These are phyloP conservation scores for Loripinus fragilis DNA, from an alignment of 2,888 invertebrate genomes.

Conservation along the genomic window DNA sequence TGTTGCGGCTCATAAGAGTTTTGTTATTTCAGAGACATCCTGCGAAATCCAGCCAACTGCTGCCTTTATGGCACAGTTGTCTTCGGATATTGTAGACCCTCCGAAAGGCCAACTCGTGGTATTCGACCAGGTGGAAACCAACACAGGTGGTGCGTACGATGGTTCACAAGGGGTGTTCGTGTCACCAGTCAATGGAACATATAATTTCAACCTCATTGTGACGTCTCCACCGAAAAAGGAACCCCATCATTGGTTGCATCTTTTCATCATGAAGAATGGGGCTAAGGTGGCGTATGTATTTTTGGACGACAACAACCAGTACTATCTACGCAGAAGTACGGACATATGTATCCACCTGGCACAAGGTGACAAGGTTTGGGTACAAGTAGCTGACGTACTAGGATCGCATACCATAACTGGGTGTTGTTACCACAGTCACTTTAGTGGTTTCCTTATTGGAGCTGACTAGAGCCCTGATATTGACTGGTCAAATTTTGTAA, in stretches of 20 bases:
- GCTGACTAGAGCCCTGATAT: background rate
- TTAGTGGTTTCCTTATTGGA: constrained; percentile 23
- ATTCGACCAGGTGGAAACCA: constrained; percentile 20
- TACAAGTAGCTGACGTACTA: background rate
- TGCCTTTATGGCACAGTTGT: constrained; percentile 25
- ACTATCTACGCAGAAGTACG: constrained; percentile 18
- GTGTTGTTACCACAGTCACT: constrained; percentile 23
- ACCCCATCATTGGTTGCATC: constrained; percentile 8
- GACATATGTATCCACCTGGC: background rate
- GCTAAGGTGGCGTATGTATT: constrained; percentile 11
- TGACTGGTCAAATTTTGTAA: too few relatives aligned
- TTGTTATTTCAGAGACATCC: background rate
- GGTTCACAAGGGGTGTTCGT: background rate
- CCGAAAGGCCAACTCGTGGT: constrained; percentile 10
- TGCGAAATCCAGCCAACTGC: background rate
- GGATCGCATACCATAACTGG: constrained; percentile 11
- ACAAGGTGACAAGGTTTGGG: constrained; percentile 15
- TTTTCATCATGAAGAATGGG: constrained; percentile 12
- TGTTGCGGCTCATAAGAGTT: too few relatives aligned
- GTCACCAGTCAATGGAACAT: constrained; percentile 16
- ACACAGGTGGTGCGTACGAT: constrained; percentile 18
- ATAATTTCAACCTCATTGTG: constrained; percentile 20
- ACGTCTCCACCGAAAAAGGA: background rate
- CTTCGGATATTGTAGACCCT: background rate
- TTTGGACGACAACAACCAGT: background rate